Conservation (phyloP, 1,140 invertebrate species). For the Scaptodrosophila lebanonensis region DNA sequence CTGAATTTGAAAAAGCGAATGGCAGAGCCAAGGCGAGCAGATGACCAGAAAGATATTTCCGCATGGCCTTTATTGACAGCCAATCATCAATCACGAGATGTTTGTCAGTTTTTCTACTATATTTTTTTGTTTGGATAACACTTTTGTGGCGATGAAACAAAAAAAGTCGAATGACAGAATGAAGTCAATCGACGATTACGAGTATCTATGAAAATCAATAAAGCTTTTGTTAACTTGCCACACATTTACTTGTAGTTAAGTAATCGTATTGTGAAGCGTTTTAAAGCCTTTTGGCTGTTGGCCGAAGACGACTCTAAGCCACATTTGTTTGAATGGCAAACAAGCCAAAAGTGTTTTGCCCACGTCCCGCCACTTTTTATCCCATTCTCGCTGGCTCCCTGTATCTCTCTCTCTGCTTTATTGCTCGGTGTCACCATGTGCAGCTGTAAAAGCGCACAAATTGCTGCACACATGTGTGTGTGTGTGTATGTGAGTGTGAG, state of each 20-base stretch:
- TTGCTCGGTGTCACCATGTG: conserved; percentile 15
- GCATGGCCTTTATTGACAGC: too few relatives aligned
- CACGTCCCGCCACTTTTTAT: too few relatives aligned
- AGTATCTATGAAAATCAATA: conserved; percentile 48
- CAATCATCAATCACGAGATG: too few relatives aligned
- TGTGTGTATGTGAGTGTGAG: too few relatives aligned
- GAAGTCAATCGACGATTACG: not conserved
- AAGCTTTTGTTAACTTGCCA: conserved; percentile 2
- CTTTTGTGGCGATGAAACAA: too few relatives aligned
- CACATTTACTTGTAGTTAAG: conserved; percentile 45
- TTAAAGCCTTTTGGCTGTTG: conserved; percentile 6
- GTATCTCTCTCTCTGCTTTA: not conserved
- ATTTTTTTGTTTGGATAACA: too few relatives aligned
- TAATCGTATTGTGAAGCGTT: conserved; percentile 26
- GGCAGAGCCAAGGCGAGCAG: too few relatives aligned
- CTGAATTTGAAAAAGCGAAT: too few relatives aligned
- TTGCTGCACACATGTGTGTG: conserved; percentile 45
- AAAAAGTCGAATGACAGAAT: not conserved
- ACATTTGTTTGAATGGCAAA: conserved; percentile 46
- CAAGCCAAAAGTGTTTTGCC: not conserved
- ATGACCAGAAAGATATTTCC: too few relatives aligned
- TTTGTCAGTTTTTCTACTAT: too few relatives aligned
- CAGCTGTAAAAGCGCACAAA: conserved; percentile 16
- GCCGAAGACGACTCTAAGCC: conserved; percentile 48
- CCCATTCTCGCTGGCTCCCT: conserved; percentile 5